Evolutionary conservation across 2,797 vertebrate genomes (phyloP).

Genomic region (Halcyon leucocephala): DNA sequence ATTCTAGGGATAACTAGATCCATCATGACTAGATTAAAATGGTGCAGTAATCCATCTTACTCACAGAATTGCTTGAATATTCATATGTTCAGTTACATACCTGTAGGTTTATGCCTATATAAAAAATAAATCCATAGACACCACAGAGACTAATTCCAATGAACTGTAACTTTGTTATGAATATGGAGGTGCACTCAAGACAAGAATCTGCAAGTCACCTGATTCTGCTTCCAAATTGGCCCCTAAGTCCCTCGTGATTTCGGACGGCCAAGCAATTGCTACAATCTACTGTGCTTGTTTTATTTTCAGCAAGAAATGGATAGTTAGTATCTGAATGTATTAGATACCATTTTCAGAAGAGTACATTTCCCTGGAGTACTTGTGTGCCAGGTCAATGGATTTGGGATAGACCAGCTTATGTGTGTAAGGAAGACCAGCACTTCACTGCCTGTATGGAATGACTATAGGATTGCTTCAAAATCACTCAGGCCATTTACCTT

Average conservation of each 20-base stretch:
- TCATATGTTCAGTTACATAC: neutral
- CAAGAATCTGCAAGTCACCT: neutral
- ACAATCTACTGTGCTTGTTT: neutral
- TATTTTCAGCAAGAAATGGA: neutral
- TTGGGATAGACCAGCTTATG: neutral
- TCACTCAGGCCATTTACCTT: neutral
- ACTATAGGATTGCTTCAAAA: neutral
- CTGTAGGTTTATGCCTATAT: neutral
- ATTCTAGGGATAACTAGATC: neutral
- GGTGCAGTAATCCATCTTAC: neutral
- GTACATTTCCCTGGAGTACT: neutral
- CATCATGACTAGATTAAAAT: neutral
- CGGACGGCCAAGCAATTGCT: neutral
- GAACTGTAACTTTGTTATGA: neutral
- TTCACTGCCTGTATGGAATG: neutral
- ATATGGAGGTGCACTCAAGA: neutral
- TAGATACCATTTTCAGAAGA: neutral
- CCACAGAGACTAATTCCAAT: neutral
- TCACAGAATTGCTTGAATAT: neutral
- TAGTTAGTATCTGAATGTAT: neutral
- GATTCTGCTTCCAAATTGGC: neutral
- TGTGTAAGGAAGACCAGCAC: neutral
- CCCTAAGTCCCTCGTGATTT: fast-evolving
- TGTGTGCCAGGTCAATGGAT: neutral
- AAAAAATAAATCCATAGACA: neutral